Evolutionary conservation across 2,113 vertebrate genomes (phyloP).

Genomic region (Narcine bancroftii): DNA sequence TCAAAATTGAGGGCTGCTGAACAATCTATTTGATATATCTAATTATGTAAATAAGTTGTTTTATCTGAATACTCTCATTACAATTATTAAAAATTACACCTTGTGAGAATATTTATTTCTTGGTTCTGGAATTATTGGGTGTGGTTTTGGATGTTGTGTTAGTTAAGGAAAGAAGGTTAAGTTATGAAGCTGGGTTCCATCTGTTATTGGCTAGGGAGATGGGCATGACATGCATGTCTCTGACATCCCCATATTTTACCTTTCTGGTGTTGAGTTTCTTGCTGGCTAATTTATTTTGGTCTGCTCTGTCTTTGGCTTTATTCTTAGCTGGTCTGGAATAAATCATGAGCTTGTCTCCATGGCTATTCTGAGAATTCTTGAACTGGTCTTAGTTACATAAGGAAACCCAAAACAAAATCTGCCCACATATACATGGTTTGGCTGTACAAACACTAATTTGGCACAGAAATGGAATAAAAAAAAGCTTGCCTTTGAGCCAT

Average conservation of each 20-base stretch:
- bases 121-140: background rate
- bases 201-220: background rate
- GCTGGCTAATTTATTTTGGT: background rate
- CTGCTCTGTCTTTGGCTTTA: background rate
- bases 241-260: background rate
- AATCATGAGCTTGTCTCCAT: conserved; percentile 6
- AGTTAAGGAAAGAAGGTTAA: background rate
- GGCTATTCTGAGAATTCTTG: background rate
- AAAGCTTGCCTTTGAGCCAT: background rate
- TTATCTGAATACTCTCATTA: background rate
- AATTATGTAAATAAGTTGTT: background rate
- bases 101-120: background rate
- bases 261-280: background rate
- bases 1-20: background rate
- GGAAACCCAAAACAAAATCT: conserved; percentile 1
- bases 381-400: conserved; percentile 1
- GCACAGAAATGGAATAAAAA: background rate
- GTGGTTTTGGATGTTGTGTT: background rate
- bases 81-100: background rate
- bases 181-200: background rate
- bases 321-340: conserved; percentile 1
- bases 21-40: background rate
- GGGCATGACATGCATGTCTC: background rate
- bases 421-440: background rate
- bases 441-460: background rate